A percentile compares a stretch with the other conserved stretches of the same genome.
Evolutionary conservation across 2,797 vertebrate genomes (phyloP).

Genomic region (Steatocranus sp.): DNA sequence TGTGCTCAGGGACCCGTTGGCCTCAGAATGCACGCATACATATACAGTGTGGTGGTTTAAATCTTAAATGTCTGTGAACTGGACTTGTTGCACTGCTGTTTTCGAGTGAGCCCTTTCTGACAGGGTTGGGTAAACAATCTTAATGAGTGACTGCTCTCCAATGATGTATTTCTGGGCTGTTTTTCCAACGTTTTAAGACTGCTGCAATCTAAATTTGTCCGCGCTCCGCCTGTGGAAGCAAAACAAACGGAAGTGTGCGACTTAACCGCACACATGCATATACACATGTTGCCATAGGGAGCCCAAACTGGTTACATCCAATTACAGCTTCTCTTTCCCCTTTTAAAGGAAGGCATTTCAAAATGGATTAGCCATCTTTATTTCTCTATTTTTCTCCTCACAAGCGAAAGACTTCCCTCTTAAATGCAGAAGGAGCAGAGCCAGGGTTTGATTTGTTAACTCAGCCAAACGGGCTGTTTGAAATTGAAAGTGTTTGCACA

Average conservation of each 20-base stretch:
- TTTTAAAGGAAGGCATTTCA: constrained; percentile 50
- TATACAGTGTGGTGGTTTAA: not conserved
- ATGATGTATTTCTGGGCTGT: constrained; percentile 48
- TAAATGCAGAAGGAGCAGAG: not conserved
- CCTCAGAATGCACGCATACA: not conserved
- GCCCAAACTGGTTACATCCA: constrained; percentile 31
- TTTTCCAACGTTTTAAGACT: constrained; percentile 33
- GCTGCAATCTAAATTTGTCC: constrained; percentile 52
- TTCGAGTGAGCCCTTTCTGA: not conserved
- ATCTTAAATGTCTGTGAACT: not conserved
- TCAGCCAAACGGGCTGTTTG: not conserved
- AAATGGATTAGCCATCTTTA: constrained; percentile 48
- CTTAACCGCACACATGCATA: constrained; percentile 21
- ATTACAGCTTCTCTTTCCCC: constrained; percentile 55
- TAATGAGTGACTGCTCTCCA: constrained; percentile 47
- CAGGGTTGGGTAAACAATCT: constrained; percentile 25
- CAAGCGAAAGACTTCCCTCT: not conserved
- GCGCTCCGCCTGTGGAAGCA: constrained; percentile 38
- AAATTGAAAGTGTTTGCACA: constrained; percentile 12
- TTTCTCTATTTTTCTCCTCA: constrained; percentile 15
- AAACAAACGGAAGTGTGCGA: constrained; percentile 61
- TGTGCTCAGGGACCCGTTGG: not conserved
- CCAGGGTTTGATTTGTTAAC: not conserved
- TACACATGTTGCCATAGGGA: constrained; percentile 23
- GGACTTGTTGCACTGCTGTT: not conserved